These are phyloP conservation scores for Corythaixoides concolor DNA, from an alignment of 2,113 vertebrate species.

Conservation along the genomic window DNA sequence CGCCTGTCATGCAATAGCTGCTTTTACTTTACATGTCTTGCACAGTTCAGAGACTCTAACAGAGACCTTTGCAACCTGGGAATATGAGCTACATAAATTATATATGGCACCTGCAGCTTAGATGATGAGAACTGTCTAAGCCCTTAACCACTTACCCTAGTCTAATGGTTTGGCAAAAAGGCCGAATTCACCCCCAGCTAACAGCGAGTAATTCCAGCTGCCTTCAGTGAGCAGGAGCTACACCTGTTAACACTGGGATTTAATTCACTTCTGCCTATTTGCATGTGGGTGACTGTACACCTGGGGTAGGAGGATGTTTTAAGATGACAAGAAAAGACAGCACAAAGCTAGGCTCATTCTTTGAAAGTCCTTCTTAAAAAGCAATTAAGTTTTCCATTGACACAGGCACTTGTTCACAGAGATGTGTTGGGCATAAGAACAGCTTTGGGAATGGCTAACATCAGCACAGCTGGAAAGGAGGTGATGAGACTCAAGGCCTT, in stretches of 20 bases:
- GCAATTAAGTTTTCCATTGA: neutral
- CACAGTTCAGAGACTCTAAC: neutral
- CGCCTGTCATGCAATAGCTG: neutral
- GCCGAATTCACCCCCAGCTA: neutral
- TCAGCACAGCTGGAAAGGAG: neutral
- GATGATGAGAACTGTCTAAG: neutral
- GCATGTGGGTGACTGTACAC: neutral
- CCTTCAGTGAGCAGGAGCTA: neutral
- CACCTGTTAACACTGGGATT: neutral
- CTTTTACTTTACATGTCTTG: neutral
- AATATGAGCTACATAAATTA: neutral
- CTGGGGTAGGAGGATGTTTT: slow-evolving; percentile 16
- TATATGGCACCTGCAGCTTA: neutral
- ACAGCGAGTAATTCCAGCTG: neutral
- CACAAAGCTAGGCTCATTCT: neutral
- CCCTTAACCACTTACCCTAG: neutral
- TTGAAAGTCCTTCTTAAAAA: neutral
- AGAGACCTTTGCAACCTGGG: neutral
- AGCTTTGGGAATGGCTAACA: neutral
- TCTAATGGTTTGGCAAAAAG: neutral
- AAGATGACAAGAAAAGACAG: slow-evolving; percentile 15
- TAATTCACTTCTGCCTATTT: neutral
- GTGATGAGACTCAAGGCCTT: neutral
- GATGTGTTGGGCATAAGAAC: neutral
- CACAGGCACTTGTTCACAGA: neutral